phyloP scores from a whole-genome alignment of 2,113 vertebrate species.

The Corythornis cristatus region DNA sequence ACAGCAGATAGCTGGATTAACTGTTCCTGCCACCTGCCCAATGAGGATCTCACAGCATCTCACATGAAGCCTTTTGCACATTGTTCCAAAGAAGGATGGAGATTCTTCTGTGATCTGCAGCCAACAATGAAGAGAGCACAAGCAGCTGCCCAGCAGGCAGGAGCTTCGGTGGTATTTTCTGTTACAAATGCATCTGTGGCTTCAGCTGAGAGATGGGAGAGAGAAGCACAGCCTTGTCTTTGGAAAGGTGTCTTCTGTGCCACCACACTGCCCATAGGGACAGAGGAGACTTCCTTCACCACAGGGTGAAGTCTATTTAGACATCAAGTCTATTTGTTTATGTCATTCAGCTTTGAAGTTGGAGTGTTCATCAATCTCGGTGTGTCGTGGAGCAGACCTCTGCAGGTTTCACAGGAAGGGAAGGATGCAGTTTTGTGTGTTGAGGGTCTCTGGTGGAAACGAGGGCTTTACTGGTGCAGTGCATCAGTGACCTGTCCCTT shows the following conservation, averaged over 20 bases:
- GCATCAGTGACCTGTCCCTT: not conserved
- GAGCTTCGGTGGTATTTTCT: not conserved
- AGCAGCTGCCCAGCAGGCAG: not conserved
- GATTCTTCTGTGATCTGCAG: not conserved
- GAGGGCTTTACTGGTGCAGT: not conserved
- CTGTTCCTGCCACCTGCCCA: not conserved
- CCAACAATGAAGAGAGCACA: not conserved
- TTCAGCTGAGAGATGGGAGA: not conserved
- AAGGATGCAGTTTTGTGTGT: not conserved
- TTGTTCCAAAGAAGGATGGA: not conserved
- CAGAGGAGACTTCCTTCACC: not conserved
- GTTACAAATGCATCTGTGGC: rapidly evolving
- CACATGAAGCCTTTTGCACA: not conserved
- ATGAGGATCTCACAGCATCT: not conserved
- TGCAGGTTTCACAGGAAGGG: not conserved
- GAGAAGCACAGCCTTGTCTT: not conserved
- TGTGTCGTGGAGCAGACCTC: not conserved
- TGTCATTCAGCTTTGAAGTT: not conserved
- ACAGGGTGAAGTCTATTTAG: not conserved
- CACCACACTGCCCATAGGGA: not conserved
- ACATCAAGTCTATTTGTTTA: not conserved
- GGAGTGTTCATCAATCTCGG: not conserved
- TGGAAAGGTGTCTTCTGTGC: not conserved
- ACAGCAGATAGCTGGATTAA: not conserved
- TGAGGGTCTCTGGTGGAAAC: not conserved